Base-by-base conservation (phyloP, 2,113 vertebrate species). In the Microtus montanus region DNA sequence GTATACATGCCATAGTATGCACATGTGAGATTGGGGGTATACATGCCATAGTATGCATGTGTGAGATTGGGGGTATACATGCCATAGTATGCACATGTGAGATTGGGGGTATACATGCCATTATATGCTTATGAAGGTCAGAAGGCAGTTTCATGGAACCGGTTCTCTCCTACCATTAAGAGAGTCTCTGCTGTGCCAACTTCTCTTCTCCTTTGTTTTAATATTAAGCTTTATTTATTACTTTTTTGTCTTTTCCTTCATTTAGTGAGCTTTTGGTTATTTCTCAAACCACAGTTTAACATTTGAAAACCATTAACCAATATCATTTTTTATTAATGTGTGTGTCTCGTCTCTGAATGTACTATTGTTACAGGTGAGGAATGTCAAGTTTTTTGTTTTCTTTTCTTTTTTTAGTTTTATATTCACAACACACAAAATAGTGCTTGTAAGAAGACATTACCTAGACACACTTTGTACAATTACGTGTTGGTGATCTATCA, bases 221-320 rank as follows among this genome's bases (percentile, higher is more conserved):
- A 47, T 49, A 58, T 22, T 3, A 79, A 83, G 33, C 35, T 71
- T 28, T 41, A 52, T 13, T 75, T 89, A 75, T 1, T 33, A 87
- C 35, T 41, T 75, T 89, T 88, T 89, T 88, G 66, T 44, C 44
- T 91, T 93, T 86, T 85, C 41, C 87, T 92, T 87, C 30, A 77
- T 87, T 2, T 41, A 38, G 44, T 61, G 92, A 92, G 44, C 1
- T 66, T 87, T 84, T 28, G 12, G 22, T 87, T 41, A 41, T 71
- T 89, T 35, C 30, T 75, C n/a, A 71, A 78, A 66, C 0, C n/a
- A 4, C 0, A 84, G 3, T 66, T 84, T 15, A 35, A 66, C 2
- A 71, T 3, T 26, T n/a, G 68, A 12, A 82, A 90, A 86, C 58
- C 26, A 79, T 58, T 19, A 78, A 10, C 9, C 10, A 64, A 7